A percentile compares a stretch with the other conserved stretches of the same genome.
Evolutionary conservation across 2,888 invertebrate species (phyloP).

Genomic region (Callyntrura guangdongensis): DNA sequence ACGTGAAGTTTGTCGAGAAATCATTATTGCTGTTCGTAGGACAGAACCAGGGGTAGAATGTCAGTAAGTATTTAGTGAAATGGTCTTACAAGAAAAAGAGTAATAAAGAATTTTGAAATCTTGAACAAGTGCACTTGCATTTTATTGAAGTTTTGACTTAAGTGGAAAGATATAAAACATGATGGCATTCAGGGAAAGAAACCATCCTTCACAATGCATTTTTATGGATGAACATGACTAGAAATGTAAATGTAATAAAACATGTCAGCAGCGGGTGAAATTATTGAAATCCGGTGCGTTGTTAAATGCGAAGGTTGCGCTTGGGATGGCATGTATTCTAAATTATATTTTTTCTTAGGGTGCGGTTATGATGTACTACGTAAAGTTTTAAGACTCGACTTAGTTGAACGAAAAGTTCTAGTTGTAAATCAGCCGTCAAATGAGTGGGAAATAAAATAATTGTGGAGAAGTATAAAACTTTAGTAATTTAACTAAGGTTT

Average conservation of each 20-base stretch:
- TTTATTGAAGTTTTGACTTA: conserved; percentile 3
- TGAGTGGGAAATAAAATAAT: no score
- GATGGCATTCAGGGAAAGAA: neutral
- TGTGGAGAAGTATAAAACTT: no score
- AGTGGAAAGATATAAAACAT: conserved; percentile 16
- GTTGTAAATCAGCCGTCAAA: no score
- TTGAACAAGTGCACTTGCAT: conserved; percentile 37
- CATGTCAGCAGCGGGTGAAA: neutral
- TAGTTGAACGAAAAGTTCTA: no score
- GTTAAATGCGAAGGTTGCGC: no score
- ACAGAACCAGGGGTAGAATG: neutral
- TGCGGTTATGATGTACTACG: no score
- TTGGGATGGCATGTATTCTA: no score
- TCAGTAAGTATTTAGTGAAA: conserved; percentile 3
- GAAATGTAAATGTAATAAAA: conserved; percentile 12
- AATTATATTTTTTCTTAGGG: no score
- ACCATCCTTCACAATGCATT: conserved; percentile 14
- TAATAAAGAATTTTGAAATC: conserved; percentile 38
- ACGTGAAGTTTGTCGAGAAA: neutral
- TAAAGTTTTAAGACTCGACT: no score
- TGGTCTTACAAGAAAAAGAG: neutral
- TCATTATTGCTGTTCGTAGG: neutral
- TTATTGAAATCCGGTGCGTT: neutral
- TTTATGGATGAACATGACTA: conserved; percentile 23
- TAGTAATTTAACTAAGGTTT: no score